These are phyloP conservation scores for Philopedon plagiatum DNA, from an alignment of 2,888 invertebrate genomes.

Conservation along the genomic window DNA sequence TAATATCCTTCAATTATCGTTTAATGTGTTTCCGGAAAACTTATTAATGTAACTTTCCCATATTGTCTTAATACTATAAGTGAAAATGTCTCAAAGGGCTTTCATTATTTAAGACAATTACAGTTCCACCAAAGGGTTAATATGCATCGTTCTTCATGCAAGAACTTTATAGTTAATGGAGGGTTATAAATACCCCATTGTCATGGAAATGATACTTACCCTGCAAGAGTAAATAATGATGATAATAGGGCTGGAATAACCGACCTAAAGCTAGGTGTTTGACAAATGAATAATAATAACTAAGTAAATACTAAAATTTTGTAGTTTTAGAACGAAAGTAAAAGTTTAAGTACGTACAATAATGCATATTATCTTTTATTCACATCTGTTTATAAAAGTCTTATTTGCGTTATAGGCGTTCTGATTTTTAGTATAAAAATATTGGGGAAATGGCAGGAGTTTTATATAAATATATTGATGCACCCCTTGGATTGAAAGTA, in stretches of 20 bases:
- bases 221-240: slow-evolving; percentile 17
- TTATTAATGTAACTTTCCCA: slow-evolving; percentile 8
- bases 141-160: slow-evolving; percentile 22
- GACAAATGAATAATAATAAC: slow-evolving; percentile 29
- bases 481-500: too few relatives aligned
- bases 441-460: too few relatives aligned
- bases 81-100: slow-evolving; percentile 1
- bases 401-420: too few relatives aligned
- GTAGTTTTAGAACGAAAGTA: too few relatives aligned
- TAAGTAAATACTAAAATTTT: slow-evolving; percentile 11
- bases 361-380: too few relatives aligned
- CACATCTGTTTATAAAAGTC: too few relatives aligned
- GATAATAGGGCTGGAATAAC: slow-evolving; percentile 11
- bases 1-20: not conserved
- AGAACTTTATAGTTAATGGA: slow-evolving; percentile 19
- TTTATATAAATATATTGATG: too few relatives aligned
- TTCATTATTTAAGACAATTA: slow-evolving; percentile 14
- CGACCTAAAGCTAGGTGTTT: slow-evolving; percentile 21
- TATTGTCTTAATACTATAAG: not conserved
- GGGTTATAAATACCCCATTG: slow-evolving; percentile 31
- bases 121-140: slow-evolving; percentile 19
- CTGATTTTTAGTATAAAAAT: too few relatives aligned
- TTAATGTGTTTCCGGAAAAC: not conserved
- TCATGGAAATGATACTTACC: slow-evolving; percentile 32
- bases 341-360: too few relatives aligned